Evolutionary conservation across 2,888 invertebrate genomes (phyloP), one percentile per base, ranked within the genome.

Genomic region (Dolichopus griseipennis): DNA sequence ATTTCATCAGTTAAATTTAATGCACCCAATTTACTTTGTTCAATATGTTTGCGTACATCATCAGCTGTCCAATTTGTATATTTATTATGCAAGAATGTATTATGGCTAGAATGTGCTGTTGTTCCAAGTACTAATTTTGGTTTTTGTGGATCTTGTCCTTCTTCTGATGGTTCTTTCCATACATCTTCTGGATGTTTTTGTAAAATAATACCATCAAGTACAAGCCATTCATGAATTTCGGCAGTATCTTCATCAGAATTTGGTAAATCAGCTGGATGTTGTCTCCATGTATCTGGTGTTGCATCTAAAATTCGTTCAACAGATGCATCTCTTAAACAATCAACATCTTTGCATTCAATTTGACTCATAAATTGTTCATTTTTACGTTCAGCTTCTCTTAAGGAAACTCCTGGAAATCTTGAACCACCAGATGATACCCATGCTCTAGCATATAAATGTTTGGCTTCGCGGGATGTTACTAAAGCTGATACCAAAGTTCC

Each of bases 401-500:
- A 79, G 0, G 86, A 79, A 69, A 86, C 86, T 1, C 88, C 88
- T 0, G 92, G 92, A 74, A 88, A 90, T 64, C 90, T 84, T 0
- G 90, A 88, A 1, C 91, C 88, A 0, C 91, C 86, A 2, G 92
- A 92, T 0, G 92, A 88, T 1, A 92, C 85, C 93, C 93, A 93
- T 6, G 88, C 90, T 66, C 89, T 83, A 0, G 88, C 83, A 75
- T 93, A 94, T 6, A 93, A 82, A 65, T 86, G 86, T 67, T 87
- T 85, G 3, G 87, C 83, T 68, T 85, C 81, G 72, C 78, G 82
- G 15, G 83, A 86, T 78, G 72, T 89, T 81, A 75, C 85, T 62
- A 95, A 81, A 0, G 92, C 90, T 0, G 92, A 89, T 0, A 92
- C 90, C 18, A 94, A 80, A 0, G 93, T 93, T 0, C 90, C 94